phyloP scores from a whole-genome alignment of 2,888 invertebrate species.

The Ichneumon xanthorius region DNA sequence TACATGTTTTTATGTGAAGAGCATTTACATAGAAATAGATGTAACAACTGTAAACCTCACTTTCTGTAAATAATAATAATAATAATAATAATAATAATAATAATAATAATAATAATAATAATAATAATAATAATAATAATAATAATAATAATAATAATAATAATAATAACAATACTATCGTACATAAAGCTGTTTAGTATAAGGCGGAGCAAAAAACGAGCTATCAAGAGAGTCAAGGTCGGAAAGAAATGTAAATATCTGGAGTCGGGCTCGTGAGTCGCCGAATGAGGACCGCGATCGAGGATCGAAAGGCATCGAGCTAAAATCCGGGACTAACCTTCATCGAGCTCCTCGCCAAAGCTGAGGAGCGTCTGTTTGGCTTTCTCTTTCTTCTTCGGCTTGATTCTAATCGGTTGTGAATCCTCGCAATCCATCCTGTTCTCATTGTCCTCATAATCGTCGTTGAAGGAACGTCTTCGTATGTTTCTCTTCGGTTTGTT shows the following conservation, averaged over 20 bases:
- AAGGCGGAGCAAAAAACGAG: too few relatives aligned
- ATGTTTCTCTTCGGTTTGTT: conserved; percentile 95
- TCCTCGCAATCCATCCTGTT: conserved; percentile 86
- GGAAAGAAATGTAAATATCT: not conserved
- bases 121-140: too few relatives aligned
- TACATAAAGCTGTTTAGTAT: too few relatives aligned
- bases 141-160: too few relatives aligned
- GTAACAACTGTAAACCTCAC: too few relatives aligned
- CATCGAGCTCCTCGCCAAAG: conserved; percentile 89
- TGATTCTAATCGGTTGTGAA: conserved; percentile 84
- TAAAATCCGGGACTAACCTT: conserved; percentile 76
- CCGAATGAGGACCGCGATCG: not conserved
- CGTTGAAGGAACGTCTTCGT: conserved; percentile 90
- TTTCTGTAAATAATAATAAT: too few relatives aligned
- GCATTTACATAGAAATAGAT: too few relatives aligned
- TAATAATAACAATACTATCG: too few relatives aligned
- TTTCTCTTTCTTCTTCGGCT: conserved; percentile 86
- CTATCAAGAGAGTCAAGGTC: too few relatives aligned
- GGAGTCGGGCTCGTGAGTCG: not conserved
- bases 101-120: too few relatives aligned
- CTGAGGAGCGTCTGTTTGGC: conserved; percentile 90
- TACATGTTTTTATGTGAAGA: too few relatives aligned
- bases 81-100: too few relatives aligned
- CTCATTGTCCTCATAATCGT: conserved; percentile 88
- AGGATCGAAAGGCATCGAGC: not conserved